Conservation (phyloP, 2,888 invertebrate genomes). For the Ametastegia equiseti region DNA sequence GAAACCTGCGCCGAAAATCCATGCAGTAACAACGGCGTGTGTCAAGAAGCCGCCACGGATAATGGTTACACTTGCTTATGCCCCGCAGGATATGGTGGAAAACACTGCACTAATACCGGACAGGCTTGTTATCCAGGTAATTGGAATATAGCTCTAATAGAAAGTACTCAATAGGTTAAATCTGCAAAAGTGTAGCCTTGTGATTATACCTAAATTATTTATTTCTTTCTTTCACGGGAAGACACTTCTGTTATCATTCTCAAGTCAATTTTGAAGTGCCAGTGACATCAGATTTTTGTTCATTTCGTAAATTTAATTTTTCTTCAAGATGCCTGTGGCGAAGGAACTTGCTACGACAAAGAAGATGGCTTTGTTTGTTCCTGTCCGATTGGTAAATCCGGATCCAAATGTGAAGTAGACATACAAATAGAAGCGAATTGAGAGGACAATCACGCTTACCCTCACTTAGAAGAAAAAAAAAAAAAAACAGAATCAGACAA, state of each 20-base stretch:
- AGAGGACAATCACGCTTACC: conserved; percentile 57
- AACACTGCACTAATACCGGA: conserved; percentile 86
- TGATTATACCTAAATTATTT: too few species aligned
- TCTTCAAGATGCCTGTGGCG: conserved; percentile 91
- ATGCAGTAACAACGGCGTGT: conserved; percentile 90
- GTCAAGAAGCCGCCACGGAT: conserved; percentile 89
- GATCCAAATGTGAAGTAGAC: conserved; percentile 84
- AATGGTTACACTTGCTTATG: conserved; percentile 91
- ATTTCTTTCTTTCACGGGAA: not conserved
- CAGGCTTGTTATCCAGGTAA: conserved; percentile 90
- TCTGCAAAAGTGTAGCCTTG: too few species aligned
- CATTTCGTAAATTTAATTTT: not conserved
- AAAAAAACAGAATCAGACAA: conserved; percentile 68
- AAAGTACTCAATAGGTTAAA: too few species aligned
- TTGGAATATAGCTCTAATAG: too few species aligned
- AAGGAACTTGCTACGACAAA: conserved; percentile 87
- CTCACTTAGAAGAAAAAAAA: conserved; percentile 67
- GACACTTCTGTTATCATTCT: not conserved
- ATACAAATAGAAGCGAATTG: not conserved
- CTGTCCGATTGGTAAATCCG: conserved; percentile 90
- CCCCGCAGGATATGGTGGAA: conserved; percentile 86
- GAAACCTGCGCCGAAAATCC: conserved; percentile 88
- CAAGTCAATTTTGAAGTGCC: not conserved
- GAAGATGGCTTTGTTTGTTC: conserved; percentile 89
- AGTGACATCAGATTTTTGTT: not conserved